phyloP scores from a whole-genome alignment of 2,888 invertebrate species.

The Epirrhoe tristata region DNA sequence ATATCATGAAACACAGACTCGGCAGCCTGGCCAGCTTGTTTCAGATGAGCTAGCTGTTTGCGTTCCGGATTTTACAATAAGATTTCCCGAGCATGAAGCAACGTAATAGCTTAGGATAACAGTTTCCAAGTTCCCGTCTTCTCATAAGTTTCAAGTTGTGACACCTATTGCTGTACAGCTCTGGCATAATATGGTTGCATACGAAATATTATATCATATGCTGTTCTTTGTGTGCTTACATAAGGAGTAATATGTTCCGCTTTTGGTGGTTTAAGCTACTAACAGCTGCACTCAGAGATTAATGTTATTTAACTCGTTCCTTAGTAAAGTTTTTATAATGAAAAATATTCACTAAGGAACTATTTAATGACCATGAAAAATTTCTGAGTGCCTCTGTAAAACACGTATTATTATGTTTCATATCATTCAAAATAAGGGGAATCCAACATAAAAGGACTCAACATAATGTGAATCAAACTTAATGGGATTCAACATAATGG shows the following conservation, averaged over 20 bases:
- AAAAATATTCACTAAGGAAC: too few relatives aligned
- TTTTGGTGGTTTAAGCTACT: not conserved
- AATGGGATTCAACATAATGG: too few relatives aligned
- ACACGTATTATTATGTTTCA: too few relatives aligned
- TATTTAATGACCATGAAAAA: too few relatives aligned
- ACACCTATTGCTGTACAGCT: slow-evolving; percentile 40
- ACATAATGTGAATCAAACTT: too few relatives aligned
- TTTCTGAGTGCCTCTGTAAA: too few relatives aligned
- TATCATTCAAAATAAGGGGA: too few relatives aligned
- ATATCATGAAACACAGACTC: slow-evolving; percentile 39
- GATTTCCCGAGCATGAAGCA: slow-evolving; percentile 21
- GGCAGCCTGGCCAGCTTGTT: slow-evolving; percentile 35
- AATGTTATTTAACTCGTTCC: too few relatives aligned
- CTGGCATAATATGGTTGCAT: slow-evolving; percentile 33
- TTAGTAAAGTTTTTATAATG: too few relatives aligned
- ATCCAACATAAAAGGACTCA: too few relatives aligned
- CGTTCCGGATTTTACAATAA: slow-evolving; percentile 23
- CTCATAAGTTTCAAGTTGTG: slow-evolving; percentile 41
- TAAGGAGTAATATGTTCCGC: not conserved
- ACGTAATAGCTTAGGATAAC: slow-evolving; percentile 27
- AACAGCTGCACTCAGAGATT: not conserved
- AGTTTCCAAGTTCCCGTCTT: slow-evolving; percentile 34
- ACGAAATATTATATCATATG: not conserved
- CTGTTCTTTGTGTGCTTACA: not conserved
- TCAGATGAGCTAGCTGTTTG: slow-evolving; percentile 35